phyloP scores from a whole-genome alignment of 2,113 vertebrate species.

The Pithys albifrons region DNA sequence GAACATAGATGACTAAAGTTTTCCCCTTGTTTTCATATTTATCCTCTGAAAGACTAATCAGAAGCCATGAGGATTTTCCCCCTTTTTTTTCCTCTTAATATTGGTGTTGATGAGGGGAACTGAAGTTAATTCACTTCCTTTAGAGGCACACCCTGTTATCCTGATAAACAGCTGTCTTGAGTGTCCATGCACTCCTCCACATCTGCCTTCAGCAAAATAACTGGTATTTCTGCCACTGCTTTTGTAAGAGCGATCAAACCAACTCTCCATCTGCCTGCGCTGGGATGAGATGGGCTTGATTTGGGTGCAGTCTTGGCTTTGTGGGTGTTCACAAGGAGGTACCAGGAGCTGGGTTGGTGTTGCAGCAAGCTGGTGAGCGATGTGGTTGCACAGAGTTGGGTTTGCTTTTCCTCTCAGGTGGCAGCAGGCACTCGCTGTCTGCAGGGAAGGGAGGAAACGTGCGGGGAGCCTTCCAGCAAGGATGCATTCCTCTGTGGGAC shows the following conservation, averaged over 20 bases:
- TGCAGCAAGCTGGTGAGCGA: background rate
- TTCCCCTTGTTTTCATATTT: background rate
- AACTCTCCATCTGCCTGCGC: background rate
- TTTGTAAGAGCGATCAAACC: background rate
- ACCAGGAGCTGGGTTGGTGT: background rate
- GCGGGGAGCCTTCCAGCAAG: background rate
- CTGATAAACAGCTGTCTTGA: slow-evolving; percentile 35
- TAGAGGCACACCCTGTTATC: slow-evolving; percentile 23
- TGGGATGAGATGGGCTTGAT: slow-evolving; percentile 21
- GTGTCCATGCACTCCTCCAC: slow-evolving; percentile 46
- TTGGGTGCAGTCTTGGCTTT: background rate
- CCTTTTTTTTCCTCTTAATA: background rate
- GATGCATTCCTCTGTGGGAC: background rate
- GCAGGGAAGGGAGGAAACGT: background rate
- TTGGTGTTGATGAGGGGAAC: background rate
- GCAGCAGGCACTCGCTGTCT: background rate
- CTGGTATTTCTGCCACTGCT: slow-evolving; percentile 54
- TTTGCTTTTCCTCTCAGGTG: background rate
- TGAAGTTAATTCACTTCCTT: slow-evolving; percentile 28
- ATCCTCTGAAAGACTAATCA: background rate
- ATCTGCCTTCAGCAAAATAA: slow-evolving; percentile 63
- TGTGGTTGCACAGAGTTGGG: background rate
- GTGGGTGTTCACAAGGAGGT: slow-evolving; percentile 21
- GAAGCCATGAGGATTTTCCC: background rate
- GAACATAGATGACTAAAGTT: background rate